phyloP scores from a whole-genome alignment of 2,888 invertebrate genomes.

The Elysia crispata region DNA sequence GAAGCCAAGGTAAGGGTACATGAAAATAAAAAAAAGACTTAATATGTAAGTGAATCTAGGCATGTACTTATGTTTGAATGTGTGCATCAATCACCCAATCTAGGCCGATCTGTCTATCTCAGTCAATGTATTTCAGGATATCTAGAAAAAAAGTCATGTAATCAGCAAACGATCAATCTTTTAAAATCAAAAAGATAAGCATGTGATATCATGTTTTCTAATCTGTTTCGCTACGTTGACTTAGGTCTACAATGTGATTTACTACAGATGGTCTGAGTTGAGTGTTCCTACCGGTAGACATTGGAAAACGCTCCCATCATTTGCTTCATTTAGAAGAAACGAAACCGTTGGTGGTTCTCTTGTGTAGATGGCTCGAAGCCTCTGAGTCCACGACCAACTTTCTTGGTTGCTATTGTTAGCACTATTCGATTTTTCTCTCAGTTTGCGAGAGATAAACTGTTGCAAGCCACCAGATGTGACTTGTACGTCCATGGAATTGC shows the following conservation, averaged over 20 bases:
- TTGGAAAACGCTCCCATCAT: slow-evolving; percentile 44
- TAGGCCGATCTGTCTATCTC: too few species aligned
- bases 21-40: too few species aligned
- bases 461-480: slow-evolving; percentile 68
- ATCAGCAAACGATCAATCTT: background rate
- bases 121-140: background rate
- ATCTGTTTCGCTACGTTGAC: too few species aligned
- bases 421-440: slow-evolving; percentile 42
- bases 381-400: slow-evolving; percentile 32
- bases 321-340: background rate
- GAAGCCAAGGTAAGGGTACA: too few species aligned
- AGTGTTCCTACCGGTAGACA: slow-evolving; percentile 51
- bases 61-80: too few species aligned
- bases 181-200: background rate
- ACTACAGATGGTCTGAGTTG: too few species aligned
- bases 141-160: background rate
- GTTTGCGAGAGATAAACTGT: slow-evolving; percentile 63
- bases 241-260: too few species aligned
- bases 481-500: slow-evolving; percentile 57
- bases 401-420: slow-evolving; percentile 44
- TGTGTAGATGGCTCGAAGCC: slow-evolving; percentile 48
- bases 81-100: too few species aligned
- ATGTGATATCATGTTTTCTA: background rate
- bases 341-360: slow-evolving; percentile 38
- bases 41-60: too few species aligned